Evolutionary conservation across 1,140 invertebrate genomes (phyloP).

Genomic region (Carposina sasakii): DNA sequence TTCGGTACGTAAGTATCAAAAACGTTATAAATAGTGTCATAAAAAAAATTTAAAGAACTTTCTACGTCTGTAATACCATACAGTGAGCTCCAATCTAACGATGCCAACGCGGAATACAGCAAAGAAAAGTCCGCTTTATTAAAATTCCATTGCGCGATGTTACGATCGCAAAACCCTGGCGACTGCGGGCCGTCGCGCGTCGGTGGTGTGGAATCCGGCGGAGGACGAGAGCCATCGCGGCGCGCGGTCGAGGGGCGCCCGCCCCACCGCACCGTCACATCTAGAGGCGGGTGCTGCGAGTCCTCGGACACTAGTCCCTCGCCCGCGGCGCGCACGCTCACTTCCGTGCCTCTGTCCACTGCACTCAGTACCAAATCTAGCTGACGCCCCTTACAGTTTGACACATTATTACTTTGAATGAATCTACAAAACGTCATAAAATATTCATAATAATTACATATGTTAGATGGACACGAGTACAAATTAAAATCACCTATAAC

Average conservation of each 20-base stretch:
- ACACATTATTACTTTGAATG: constrained; percentile 22
- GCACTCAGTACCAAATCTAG: constrained; percentile 25
- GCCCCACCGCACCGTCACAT: constrained; percentile 1
- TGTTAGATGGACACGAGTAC: constrained; percentile 19
- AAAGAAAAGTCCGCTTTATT: no score
- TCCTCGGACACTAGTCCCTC: constrained; percentile 16
- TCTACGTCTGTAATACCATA: no score
- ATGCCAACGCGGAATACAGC: no score
- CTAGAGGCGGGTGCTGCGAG: constrained; percentile 16
- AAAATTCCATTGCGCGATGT: no score
- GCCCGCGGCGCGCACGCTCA: constrained; percentile 5
- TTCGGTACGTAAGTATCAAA: no score
- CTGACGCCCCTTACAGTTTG: constrained; percentile 22
- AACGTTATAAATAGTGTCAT: no score
- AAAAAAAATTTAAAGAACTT: no score
- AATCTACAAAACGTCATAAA: constrained; percentile 25
- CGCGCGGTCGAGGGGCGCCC: neutral
- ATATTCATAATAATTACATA: constrained; percentile 29
- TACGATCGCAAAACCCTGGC: no score
- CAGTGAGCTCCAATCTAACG: no score
- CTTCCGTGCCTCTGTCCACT: neutral
- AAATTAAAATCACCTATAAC: constrained; percentile 31
- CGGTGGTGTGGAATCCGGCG: no score
- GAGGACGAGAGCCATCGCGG: neutral
- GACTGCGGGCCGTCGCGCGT: no score